Percentiles rank a stretch among this genome's conserved stretches.
Evolutionary conservation across 2,888 invertebrate genomes (phyloP).

Genomic region (Calliopum simillimum): DNA sequence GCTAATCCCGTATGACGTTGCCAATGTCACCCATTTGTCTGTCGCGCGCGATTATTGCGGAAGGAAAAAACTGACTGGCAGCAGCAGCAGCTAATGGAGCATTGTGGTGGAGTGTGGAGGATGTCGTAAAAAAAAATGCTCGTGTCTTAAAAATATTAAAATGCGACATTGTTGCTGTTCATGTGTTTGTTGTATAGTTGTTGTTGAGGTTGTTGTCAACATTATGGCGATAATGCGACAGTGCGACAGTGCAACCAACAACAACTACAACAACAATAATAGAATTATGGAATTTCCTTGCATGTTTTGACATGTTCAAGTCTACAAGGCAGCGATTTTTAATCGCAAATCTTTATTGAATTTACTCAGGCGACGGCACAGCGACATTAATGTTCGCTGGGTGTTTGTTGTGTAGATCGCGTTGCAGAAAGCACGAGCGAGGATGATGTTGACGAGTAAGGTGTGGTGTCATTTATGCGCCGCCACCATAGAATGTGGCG

Average conservation of each 20-base stretch:
- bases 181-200: neutral
- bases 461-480: slow-evolving; percentile 7
- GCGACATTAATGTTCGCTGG: neutral
- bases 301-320: slow-evolving; percentile 10
- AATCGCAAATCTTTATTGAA: slow-evolving; percentile 9
- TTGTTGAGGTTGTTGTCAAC: slow-evolving; percentile 6
- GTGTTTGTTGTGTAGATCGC: neutral
- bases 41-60: neutral
- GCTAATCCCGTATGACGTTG: neutral
- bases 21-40: neutral
- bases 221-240: slow-evolving; percentile 10
- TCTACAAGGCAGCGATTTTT: neutral
- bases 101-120: neutral
- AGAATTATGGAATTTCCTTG: neutral
- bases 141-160: slow-evolving; percentile 8
- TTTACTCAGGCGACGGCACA: neutral
- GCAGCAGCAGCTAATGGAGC: neutral
- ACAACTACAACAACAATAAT: neutral
- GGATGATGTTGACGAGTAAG: neutral
- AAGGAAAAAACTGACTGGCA: neutral
- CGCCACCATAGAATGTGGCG: neutral
- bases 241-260: no score
- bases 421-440: neutral
- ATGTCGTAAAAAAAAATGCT: neutral
- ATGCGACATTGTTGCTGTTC: slow-evolving; percentile 4